Conservation (phyloP, 2,888 invertebrate species). For the Drosophila sordidula region DNA sequence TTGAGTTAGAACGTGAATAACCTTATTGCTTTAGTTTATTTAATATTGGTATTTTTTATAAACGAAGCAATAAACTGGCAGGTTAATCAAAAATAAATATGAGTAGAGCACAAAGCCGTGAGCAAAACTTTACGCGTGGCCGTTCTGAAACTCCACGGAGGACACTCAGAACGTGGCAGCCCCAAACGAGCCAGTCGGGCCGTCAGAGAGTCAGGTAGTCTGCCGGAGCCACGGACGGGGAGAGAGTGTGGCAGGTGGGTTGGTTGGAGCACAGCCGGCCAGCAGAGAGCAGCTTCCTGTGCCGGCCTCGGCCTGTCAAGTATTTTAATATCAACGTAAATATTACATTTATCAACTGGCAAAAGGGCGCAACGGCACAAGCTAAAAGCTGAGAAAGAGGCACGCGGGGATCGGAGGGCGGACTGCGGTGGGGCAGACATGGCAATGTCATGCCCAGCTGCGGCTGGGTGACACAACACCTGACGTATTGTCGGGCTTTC, state of each 20-base stretch:
- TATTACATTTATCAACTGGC: conserved; percentile 62
- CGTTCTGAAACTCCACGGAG: conserved; percentile 19
- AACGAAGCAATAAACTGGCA: conserved; percentile 44
- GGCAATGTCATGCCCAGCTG: conserved; percentile 50
- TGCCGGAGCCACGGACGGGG: neutral
- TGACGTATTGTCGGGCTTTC: conserved; percentile 26
- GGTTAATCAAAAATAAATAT: conserved; percentile 59
- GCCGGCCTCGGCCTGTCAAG: conserved; percentile 39
- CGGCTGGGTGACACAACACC: conserved; percentile 24
- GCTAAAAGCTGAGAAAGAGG: neutral
- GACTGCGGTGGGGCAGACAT: conserved; percentile 5
- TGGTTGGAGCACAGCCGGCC: neutral
- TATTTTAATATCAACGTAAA: conserved; percentile 65
- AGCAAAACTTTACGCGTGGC: conserved; percentile 32
- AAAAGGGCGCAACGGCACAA: conserved; percentile 5
- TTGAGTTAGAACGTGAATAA: conserved; percentile 14
- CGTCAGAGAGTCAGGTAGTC: neutral
- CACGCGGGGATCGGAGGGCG: neutral
- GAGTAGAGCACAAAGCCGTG: conserved; percentile 19
- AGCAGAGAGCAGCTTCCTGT: conserved; percentile 1
- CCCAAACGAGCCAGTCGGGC: neutral
- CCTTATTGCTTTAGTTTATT: conserved; percentile 14
- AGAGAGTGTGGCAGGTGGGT: neutral
- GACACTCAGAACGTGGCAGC: neutral
- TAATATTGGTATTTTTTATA: neutral